These are phyloP conservation scores for Agelastica alni DNA, from an alignment of 2,888 invertebrate species.

Conservation along the genomic window DNA sequence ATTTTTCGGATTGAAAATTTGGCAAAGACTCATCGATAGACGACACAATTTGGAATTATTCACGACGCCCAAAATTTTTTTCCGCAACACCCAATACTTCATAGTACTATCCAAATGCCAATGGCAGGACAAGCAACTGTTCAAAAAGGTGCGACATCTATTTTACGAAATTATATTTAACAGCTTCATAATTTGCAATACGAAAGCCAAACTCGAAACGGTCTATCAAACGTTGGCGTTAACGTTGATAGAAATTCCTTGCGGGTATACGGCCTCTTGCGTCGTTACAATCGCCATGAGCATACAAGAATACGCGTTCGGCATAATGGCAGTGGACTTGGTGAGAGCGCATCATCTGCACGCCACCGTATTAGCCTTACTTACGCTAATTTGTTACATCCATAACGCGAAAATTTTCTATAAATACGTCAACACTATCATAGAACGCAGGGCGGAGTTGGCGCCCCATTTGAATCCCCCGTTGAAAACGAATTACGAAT, in stretches of 20 bases:
- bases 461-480: constrained; percentile 70
- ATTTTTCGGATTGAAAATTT: constrained; percentile 61
- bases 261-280: constrained; percentile 64
- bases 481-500: constrained; percentile 59
- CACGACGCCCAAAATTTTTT: constrained; percentile 60
- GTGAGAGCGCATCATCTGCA: constrained; percentile 61
- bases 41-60: constrained; percentile 56
- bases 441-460: constrained; percentile 62
- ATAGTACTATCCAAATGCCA: constrained; percentile 55
- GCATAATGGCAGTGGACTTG: constrained; percentile 51
- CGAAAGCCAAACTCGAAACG: constrained; percentile 60
- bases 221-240: constrained; percentile 62
- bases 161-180: constrained; percentile 51
- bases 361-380: constrained; percentile 63
- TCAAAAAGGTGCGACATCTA: constrained; percentile 58
- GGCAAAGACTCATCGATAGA: constrained; percentile 63
- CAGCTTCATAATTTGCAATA: constrained; percentile 5
- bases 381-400: constrained; percentile 67
- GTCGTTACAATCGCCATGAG: constrained; percentile 64
- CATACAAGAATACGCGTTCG: constrained; percentile 63
- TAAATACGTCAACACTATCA: constrained; percentile 62
- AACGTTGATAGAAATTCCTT: constrained; percentile 64
- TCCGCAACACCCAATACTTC: constrained; percentile 55
- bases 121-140: constrained; percentile 59
- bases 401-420: constrained; percentile 64